Percentiles rank a stretch among this genome's conserved stretches.
These are phyloP conservation scores for Enteromius argenteus DNA, from an alignment of 2,797 vertebrate genomes.

Conservation along the genomic window DNA sequence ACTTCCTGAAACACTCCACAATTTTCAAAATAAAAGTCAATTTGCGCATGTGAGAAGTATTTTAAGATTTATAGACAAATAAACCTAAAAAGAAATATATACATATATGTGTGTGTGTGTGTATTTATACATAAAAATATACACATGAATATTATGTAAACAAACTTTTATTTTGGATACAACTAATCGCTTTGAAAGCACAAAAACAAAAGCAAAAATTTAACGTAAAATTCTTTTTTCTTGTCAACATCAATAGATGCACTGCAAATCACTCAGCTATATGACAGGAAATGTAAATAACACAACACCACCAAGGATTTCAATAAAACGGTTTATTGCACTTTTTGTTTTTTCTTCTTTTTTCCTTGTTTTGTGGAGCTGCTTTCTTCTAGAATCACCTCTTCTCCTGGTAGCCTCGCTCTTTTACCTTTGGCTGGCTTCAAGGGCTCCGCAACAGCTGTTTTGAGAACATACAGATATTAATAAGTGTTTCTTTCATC, in stretches of 20 bases:
- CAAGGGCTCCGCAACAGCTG: constrained; percentile 22
- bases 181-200: not conserved
- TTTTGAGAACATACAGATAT: not conserved
- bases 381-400: constrained; percentile 75
- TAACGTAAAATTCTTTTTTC: no score
- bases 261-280: not conserved
- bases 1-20: constrained; percentile 14
- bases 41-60: fast-evolving
- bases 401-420: constrained; percentile 68
- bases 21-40: constrained; percentile 37
- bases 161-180: not conserved
- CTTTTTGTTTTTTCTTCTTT: constrained; percentile 62
- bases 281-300: not conserved
- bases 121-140: not conserved
- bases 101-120: not conserved
- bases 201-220: not conserved
- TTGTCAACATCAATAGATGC: not conserved
- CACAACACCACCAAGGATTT: not conserved
- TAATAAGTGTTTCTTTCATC: not conserved
- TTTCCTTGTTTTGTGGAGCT: constrained; percentile 69
- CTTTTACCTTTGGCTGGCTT: constrained; percentile 70
- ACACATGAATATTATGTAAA: not conserved
- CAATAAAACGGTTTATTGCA: constrained; percentile 52
- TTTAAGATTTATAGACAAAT: not conserved
- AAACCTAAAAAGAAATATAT: not conserved